These are phyloP conservation scores for Spea hammondii DNA, from an alignment of 2,797 vertebrate genomes.

Conservation along the genomic window DNA sequence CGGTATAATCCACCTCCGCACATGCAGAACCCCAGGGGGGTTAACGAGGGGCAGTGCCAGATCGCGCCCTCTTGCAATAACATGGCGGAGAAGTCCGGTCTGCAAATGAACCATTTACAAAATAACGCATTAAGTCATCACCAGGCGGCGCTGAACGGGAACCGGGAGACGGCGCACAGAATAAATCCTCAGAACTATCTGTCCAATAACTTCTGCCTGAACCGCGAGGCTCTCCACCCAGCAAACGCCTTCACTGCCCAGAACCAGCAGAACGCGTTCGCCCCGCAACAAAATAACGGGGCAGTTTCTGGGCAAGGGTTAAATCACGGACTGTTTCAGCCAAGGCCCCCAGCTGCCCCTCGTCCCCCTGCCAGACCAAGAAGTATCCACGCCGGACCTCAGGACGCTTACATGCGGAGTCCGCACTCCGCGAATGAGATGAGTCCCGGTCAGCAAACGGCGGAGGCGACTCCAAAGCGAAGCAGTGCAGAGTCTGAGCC, in stretches of 20 bases:
- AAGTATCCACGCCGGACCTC: constrained; percentile 67
- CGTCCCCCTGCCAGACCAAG: constrained; percentile 72
- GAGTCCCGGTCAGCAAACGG: constrained; percentile 65
- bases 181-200: constrained; percentile 72
- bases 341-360: constrained; percentile 80
- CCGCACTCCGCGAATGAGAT: constrained; percentile 63
- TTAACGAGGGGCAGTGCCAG: constrained; percentile 65
- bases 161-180: constrained; percentile 62
- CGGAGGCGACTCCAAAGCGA: constrained; percentile 79
- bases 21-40: constrained; percentile 64
- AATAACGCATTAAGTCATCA: constrained; percentile 56
- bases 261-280: constrained; percentile 70
- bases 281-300: constrained; percentile 65
- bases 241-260: constrained; percentile 62
- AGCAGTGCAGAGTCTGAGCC: constrained; percentile 50
- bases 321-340: constrained; percentile 72
- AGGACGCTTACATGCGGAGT: constrained; percentile 71
- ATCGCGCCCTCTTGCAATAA: constrained; percentile 68
- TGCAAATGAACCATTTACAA: constrained; percentile 64
- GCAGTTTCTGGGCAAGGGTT: constrained; percentile 60
- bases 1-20: constrained; percentile 73
- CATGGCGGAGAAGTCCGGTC: constrained; percentile 59
- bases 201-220: constrained; percentile 61
- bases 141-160: constrained; percentile 58
- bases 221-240: constrained; percentile 68